Evolutionary conservation across 2,797 vertebrate species (phyloP).

Genomic region (Echeneis naucrates): DNA sequence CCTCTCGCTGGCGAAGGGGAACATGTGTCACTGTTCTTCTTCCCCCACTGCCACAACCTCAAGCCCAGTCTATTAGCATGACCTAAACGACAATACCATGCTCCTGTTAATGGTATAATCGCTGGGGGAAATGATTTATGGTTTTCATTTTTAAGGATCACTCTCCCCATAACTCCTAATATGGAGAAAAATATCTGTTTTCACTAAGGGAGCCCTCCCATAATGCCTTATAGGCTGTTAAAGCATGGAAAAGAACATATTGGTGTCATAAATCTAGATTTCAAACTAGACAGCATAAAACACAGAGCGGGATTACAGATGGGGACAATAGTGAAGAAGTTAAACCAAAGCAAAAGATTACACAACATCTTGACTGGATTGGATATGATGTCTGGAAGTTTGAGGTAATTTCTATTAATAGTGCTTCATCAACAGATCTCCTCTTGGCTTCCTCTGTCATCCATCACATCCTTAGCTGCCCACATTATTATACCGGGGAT

Average conservation of each 20-base stretch:
- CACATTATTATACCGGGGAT: conserved; percentile 41
- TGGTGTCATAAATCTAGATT: conserved; percentile 87
- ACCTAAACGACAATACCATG: conserved; percentile 86
- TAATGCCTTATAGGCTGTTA: conserved; percentile 83
- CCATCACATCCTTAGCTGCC: conserved; percentile 54
- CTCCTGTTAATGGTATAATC: conserved; percentile 86
- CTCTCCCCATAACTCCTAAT: conserved; percentile 85
- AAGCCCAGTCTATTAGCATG: conserved; percentile 83
- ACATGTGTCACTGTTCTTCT: conserved; percentile 38
- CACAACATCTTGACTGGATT: conserved; percentile 49
- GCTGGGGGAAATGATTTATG: conserved; percentile 84
- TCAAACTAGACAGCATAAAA: conserved; percentile 79
- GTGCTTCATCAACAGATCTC: conserved; percentile 63
- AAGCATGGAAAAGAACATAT: conserved; percentile 86
- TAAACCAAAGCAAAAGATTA: conserved; percentile 71
- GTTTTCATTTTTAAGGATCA: conserved; percentile 86
- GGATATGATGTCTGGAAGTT: conserved; percentile 59
- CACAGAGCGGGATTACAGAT: conserved; percentile 71
- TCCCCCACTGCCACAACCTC: conserved; percentile 74
- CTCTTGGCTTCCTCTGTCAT: conserved; percentile 52
- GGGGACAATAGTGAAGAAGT: conserved; percentile 74
- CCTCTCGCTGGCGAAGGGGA: conserved; percentile 51
- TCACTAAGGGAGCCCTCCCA: conserved; percentile 81
- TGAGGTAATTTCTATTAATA: conserved; percentile 72
- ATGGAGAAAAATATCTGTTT: conserved; percentile 86